phyloP scores from a whole-genome alignment of 2,888 invertebrate species.

The Drosophila aldrichi region DNA sequence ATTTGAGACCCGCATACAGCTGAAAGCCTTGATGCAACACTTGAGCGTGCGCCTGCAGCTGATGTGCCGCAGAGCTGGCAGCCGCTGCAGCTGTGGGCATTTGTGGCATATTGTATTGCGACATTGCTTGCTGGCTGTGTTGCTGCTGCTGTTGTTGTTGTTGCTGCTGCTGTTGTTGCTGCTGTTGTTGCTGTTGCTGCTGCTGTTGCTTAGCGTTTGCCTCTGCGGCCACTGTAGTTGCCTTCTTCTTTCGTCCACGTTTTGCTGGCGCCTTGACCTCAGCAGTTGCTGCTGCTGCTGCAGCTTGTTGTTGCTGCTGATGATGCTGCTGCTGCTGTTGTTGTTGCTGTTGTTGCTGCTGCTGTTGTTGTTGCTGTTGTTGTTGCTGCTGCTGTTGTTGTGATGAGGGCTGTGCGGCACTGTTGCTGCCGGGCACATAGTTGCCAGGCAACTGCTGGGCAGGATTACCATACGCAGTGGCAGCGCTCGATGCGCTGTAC shows the following conservation, averaged over 20 bases:
- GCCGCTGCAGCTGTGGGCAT: constrained; percentile 75
- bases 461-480: constrained; percentile 75
- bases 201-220: constrained; percentile 62
- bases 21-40: constrained; percentile 86
- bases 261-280: constrained; percentile 76
- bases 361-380: constrained; percentile 42
- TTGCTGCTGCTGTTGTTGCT: constrained; percentile 54
- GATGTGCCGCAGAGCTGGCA: constrained; percentile 65
- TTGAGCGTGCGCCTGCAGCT: constrained; percentile 81
- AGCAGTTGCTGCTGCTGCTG: constrained; percentile 4
- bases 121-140: constrained; percentile 56
- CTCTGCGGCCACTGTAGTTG: constrained; percentile 78
- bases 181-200: constrained; percentile 60
- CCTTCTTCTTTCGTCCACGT: constrained; percentile 82
- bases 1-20: constrained; percentile 87
- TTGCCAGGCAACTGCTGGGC: constrained; percentile 75
- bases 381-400: constrained; percentile 42
- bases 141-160: constrained; percentile 63
- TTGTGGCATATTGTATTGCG: constrained; percentile 74
- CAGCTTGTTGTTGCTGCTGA: constrained; percentile 11
- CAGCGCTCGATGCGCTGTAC: constrained; percentile 85
- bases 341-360: constrained; percentile 40
- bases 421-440: constrained; percentile 67
- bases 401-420: constrained; percentile 40
- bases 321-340: constrained; percentile 3